These are phyloP conservation scores for Noctilio leporinus DNA, from an alignment of 2,113 vertebrate genomes.

Conservation along the genomic window DNA sequence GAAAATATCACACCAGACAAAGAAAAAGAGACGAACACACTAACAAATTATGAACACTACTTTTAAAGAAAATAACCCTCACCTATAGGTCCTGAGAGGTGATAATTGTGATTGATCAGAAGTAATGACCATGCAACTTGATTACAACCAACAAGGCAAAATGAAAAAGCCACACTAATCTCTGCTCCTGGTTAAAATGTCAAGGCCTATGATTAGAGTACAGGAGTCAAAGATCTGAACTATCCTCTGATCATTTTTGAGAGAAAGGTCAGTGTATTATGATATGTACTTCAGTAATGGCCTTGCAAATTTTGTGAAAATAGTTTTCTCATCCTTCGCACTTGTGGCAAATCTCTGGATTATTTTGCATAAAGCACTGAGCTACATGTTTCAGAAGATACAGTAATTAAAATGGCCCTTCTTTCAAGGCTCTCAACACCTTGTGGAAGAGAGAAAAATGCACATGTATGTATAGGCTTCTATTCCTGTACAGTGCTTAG, in stretches of 20 bases:
- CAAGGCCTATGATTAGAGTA: slow-evolving; percentile 24
- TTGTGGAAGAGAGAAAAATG: background rate
- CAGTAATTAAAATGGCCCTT: background rate
- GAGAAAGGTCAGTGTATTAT: slow-evolving; percentile 39
- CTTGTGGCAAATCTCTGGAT: background rate
- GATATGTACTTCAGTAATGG: slow-evolving; percentile 2
- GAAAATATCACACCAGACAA: slow-evolving; percentile 31
- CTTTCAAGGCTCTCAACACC: background rate
- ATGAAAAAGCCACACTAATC: slow-evolving; percentile 27
- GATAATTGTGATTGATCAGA: slow-evolving; percentile 52
- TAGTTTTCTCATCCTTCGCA: slow-evolving; percentile 17
- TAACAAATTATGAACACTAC: slow-evolving; percentile 12
- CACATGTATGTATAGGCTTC: background rate
- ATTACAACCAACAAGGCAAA: slow-evolving; percentile 19
- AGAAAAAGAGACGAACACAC: slow-evolving; percentile 25
- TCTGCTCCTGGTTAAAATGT: slow-evolving; percentile 48
- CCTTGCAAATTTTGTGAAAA: slow-evolving; percentile 35
- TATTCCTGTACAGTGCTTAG: background rate
- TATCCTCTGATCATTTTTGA: slow-evolving; percentile 36
- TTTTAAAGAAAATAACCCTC: slow-evolving; percentile 49
- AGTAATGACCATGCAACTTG: slow-evolving; percentile 24
- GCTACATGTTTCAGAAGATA: background rate
- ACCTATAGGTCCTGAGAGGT: slow-evolving; percentile 27
- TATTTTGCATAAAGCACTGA: background rate
- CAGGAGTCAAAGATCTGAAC: slow-evolving; percentile 42